Evolutionary conservation across 2,113 vertebrate species (phyloP).

Genomic region (Chloropsis hardwickii): DNA sequence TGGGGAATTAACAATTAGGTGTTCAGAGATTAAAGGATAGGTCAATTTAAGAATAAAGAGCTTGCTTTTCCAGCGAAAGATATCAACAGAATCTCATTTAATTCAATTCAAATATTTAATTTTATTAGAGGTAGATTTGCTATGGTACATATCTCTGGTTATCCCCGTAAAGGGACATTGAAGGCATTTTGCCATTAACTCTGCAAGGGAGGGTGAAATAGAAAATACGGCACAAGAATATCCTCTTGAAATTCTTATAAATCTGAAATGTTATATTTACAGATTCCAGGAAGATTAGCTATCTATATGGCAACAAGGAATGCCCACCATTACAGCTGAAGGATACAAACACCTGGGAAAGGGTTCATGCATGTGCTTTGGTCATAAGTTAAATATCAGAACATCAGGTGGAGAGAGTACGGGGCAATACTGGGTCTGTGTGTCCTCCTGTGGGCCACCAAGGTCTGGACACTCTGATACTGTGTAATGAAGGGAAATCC

Average conservation of each 20-base stretch:
- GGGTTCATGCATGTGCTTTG: neutral
- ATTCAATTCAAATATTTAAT: neutral
- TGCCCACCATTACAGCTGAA: neutral
- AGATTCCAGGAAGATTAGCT: neutral
- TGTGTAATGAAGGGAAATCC: neutral
- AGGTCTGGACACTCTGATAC: rapidly evolving
- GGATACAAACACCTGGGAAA: neutral
- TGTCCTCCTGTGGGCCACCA: neutral
- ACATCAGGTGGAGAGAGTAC: neutral
- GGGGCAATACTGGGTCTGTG: neutral
- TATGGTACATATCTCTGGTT: neutral
- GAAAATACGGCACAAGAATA: neutral
- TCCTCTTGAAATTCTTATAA: neutral
- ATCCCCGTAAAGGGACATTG: neutral
- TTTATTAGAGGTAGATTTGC: neutral
- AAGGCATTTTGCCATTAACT: neutral
- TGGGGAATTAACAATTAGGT: neutral
- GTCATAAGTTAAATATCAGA: neutral
- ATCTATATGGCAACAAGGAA: neutral
- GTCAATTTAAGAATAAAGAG: constrained; percentile 29
- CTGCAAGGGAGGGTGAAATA: neutral
- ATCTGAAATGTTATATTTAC: neutral
- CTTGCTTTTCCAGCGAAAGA: neutral
- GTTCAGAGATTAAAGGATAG: neutral
- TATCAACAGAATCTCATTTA: constrained; percentile 5